Conservation (phyloP, 2,888 invertebrate genomes). For the Chydorus sphaericus region DNA sequence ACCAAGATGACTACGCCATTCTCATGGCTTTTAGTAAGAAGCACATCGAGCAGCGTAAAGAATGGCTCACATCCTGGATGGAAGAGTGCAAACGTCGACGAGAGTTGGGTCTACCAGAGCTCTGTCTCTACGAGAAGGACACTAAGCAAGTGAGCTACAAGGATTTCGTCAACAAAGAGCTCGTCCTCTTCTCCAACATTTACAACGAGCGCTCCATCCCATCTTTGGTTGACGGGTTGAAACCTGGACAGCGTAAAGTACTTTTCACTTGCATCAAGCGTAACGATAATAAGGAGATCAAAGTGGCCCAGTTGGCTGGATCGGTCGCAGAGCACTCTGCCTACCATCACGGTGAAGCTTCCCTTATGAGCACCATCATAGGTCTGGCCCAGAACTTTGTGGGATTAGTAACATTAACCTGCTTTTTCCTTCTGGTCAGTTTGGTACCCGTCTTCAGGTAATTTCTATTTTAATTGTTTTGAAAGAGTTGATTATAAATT, state of each 20-base stretch:
- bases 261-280: conserved; percentile 90
- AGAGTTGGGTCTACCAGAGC: conserved; percentile 68
- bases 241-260: conserved; percentile 91
- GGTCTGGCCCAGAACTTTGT: conserved; percentile 96
- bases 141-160: conserved; percentile 66
- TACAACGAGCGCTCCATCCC: conserved; percentile 85
- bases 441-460: conserved; percentile 60
- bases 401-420: conserved; percentile 97
- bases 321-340: conserved; percentile 95
- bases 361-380: conserved; percentile 86
- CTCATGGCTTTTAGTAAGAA: conserved; percentile 90
- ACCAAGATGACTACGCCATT: conserved; percentile 82
- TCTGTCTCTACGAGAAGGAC: conserved; percentile 80
- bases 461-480: not conserved
- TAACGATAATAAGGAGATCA: conserved; percentile 86
- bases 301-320: conserved; percentile 94
- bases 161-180: conserved; percentile 89
- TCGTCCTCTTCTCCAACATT: conserved; percentile 87
- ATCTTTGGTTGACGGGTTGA: conserved; percentile 69
- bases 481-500: not conserved
- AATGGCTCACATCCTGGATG: conserved; percentile 95
- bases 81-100: conserved; percentile 70
- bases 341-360: conserved; percentile 95
- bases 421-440: conserved; percentile 89
- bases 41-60: conserved; percentile 86